Evolutionary conservation across 2,888 invertebrate genomes (phyloP).

Genomic region (Drosophila limbata): DNA sequence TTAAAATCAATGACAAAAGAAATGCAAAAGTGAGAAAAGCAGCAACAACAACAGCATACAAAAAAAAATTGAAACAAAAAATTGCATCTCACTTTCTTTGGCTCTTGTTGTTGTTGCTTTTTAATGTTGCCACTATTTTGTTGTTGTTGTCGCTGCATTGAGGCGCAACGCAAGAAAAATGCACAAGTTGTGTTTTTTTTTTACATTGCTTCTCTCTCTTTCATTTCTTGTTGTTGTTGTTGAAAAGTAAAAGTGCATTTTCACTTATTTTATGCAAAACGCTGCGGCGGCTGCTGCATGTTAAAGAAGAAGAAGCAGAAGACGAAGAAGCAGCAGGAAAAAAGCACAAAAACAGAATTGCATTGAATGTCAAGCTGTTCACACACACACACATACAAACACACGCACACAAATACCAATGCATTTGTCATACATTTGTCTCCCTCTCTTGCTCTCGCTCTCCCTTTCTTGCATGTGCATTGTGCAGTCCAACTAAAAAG

Average conservation of each 20-base stretch:
- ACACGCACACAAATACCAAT: conserved; percentile 16
- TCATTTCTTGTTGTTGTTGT: conserved; percentile 33
- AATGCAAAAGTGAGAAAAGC: conserved; percentile 56
- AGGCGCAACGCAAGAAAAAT: conserved; percentile 67
- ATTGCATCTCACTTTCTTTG: conserved; percentile 82
- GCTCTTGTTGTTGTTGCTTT: conserved; percentile 37
- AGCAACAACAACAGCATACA: conserved; percentile 22
- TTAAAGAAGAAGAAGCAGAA: conserved; percentile 28
- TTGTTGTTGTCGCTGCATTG: conserved; percentile 46
- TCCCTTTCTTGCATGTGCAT: conserved; percentile 36
- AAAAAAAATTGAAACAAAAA: conserved; percentile 58
- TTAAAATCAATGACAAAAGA: conserved; percentile 69
- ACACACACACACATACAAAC: conserved; percentile 36
- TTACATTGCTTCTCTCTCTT: conserved; percentile 3
- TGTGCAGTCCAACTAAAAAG: conserved; percentile 52
- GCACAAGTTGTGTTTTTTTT: conserved; percentile 49
- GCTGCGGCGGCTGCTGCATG: conserved; percentile 40
- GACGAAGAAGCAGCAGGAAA: conserved; percentile 9
- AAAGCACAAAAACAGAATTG: conserved; percentile 61
- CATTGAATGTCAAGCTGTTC: conserved; percentile 81
- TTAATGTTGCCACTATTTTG: conserved; percentile 44
- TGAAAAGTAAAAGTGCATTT: conserved; percentile 85
- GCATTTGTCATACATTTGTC: conserved; percentile 45
- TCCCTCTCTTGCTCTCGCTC: conserved; percentile 43
- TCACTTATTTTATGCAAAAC: conserved; percentile 83